Percentiles rank a stretch among this genome's conserved stretches.
phyloP scores from a whole-genome alignment of 2,888 invertebrate species.

The Polylopha cassiicola region DNA sequence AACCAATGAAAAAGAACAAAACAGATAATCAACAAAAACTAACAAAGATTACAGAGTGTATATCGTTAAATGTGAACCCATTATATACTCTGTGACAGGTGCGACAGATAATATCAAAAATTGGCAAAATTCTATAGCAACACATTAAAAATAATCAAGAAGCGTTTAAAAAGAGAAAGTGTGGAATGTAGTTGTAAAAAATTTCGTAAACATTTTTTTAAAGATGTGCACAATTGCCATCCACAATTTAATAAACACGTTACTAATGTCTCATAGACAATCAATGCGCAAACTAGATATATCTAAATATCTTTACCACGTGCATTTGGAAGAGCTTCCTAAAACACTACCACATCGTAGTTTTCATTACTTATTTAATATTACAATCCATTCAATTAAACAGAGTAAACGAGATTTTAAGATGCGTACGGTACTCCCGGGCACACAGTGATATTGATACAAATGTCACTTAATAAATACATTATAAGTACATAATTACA shows the following conservation, averaged over 20 bases:
- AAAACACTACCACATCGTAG: conserved; percentile 56
- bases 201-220: conserved; percentile 14
- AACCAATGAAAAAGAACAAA: too few relatives aligned
- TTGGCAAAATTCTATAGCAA: too few relatives aligned
- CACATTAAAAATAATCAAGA: too few relatives aligned
- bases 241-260: conserved; percentile 5
- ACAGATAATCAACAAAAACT: neutral
- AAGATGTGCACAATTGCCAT: conserved; percentile 15
- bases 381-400: conserved; percentile 43
- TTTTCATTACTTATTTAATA: conserved; percentile 42
- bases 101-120: too few relatives aligned
- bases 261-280: conserved; percentile 40
- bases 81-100: too few relatives aligned
- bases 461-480: conserved; percentile 19
- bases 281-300: conserved; percentile 26
- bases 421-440: conserved; percentile 56
- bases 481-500: conserved; percentile 35
- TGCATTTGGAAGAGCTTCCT: conserved; percentile 58
- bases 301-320: conserved; percentile 42
- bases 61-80: too few relatives aligned
- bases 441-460: conserved; percentile 25
- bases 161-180: conserved; percentile 5
- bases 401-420: conserved; percentile 36
- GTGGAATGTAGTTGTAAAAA: conserved; percentile 18
- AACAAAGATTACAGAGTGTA: neutral